Percentiles rank a stretch among this genome's conserved stretches.
These are phyloP conservation scores for Temnopleurus reevesii DNA, from an alignment of 53 echinoderm and acorn worm genomes.

Conservation along the genomic window DNA sequence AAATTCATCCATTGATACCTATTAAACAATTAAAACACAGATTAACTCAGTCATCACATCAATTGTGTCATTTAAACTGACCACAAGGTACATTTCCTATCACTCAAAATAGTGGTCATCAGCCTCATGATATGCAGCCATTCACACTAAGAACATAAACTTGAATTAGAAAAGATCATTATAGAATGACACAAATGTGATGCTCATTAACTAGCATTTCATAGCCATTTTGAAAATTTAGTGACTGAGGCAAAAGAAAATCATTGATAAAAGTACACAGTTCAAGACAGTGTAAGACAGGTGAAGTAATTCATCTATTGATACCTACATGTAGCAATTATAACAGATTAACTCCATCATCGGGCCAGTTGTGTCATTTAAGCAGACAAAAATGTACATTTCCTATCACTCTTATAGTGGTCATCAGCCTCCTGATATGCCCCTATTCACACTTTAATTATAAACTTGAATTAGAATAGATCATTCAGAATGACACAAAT, in stretches of 20 bases:
- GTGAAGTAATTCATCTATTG: not conserved
- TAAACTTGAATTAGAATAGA: too few species aligned
- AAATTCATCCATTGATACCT: too few species aligned
- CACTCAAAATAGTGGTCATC: not conserved
- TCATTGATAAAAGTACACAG: too few species aligned
- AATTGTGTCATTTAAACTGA: not conserved
- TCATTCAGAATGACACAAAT: too few species aligned
- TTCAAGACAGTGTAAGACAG: too few species aligned
- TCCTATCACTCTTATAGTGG: not conserved
- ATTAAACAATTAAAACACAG: not conserved
- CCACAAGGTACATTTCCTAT: not conserved
- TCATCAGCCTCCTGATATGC: not conserved
- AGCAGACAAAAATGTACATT: not conserved
- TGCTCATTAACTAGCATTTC: too few species aligned
- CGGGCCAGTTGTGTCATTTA: not conserved
- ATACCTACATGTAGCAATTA: not conserved
- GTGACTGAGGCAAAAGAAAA: too few species aligned
- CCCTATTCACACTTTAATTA: not conserved
- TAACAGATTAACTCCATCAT: not conserved
- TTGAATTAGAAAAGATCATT: too few species aligned
- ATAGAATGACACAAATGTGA: too few species aligned
- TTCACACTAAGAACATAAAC: not conserved
- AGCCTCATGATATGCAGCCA: not conserved
- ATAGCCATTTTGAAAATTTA: too few species aligned
- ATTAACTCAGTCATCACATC: not conserved